A percentile compares a stretch with the other conserved stretches of the same genome.
Conservation (phyloP, 2,797 vertebrate genomes). For the Schizopygopsis malacanthus region DNA sequence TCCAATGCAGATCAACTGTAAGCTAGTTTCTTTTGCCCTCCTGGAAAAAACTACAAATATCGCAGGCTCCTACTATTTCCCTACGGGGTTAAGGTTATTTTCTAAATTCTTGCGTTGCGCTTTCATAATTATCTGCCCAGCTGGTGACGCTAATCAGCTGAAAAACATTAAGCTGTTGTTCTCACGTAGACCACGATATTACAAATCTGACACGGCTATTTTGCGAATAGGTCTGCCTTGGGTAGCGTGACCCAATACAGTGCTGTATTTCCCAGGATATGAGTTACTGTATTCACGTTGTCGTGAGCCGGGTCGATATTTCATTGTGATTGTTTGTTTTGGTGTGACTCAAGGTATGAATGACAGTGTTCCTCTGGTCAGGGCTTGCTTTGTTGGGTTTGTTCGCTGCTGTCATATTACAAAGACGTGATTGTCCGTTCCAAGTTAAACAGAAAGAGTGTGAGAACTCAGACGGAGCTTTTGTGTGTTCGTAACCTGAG, state of each 20-base stretch:
- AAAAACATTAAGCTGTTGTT: slow-evolving; percentile 29
- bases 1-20: slow-evolving; percentile 41
- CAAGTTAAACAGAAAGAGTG: slow-evolving; percentile 53
- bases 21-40: slow-evolving; percentile 28
- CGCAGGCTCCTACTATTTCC: background rate
- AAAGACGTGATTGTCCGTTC: slow-evolving; percentile 44
- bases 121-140: slow-evolving; percentile 19
- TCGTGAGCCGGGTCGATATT: slow-evolving; percentile 35
- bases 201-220: slow-evolving; percentile 8
- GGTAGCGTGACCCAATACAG: background rate
- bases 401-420: slow-evolving; percentile 39
- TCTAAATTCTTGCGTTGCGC: background rate
- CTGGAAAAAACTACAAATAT: background rate
- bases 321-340: slow-evolving; percentile 43
- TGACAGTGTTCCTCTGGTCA: slow-evolving; percentile 32
- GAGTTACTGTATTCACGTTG: slow-evolving; percentile 11
- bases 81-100: slow-evolving; percentile 6
- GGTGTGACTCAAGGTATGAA: slow-evolving; percentile 43
- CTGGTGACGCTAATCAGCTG: slow-evolving; percentile 22
- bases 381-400: slow-evolving; percentile 15
- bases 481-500: slow-evolving; percentile 44
- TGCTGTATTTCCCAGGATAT: slow-evolving; percentile 46
- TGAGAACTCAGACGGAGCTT: slow-evolving; percentile 44
- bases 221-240: background rate
- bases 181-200: slow-evolving; percentile 6